Evolutionary conservation across 1,140 invertebrate species (phyloP), one percentile per base, ranked within the genome.

Genomic region (Trichogramma pretiosum): DNA sequence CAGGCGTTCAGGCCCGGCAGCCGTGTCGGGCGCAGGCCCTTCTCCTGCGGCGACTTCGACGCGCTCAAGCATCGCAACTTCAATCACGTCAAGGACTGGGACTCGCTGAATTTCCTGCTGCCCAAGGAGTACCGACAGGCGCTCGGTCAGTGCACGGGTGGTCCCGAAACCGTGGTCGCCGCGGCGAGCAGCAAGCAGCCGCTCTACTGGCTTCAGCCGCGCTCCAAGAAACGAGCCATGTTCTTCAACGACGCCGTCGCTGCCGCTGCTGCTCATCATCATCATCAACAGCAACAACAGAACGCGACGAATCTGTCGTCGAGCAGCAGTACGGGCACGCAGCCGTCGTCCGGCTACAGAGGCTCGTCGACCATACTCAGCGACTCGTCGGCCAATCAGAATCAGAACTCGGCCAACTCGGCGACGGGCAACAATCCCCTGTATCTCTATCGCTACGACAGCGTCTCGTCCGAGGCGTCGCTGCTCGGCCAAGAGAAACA

Each of bases 21-120:
- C 53, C 63, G 68, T 13, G 67, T 70, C 54, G 72, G 87, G 55
- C 67, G 72, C 53, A 72, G 87, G 55, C 87, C 87, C n/a, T 84
- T 86, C 53, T 89, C 86, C 18, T 89, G 84, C 59, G 85, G 83
- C 53, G 88, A 92, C 61, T 74, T 90, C 26, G 89, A 92, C 65
- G 76, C 79, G 19, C 65, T 93, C 13, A 83, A 82, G 56, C 83
- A 83, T 55, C 81, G 83, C 61, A 85, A 86, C 48, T 82, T 92
- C 49, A 78, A 78, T 18, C 87, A 93, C 58, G 82, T 94, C 9
- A 78, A 81, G 58, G 91, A 95, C 62, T 94, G 90, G 90, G 87
- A 92, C 60, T 93, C 88, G 1, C 70, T 95, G 26, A 89, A 85
- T 48, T 84, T 93, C 41, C 72, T 95, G 16, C 63, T 95, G 32